Percentiles rank a stretch among this genome's conserved stretches.
Evolutionary conservation across 1,140 invertebrate genomes (phyloP).

Genomic region (Ptiloglossa arizonensis): DNA sequence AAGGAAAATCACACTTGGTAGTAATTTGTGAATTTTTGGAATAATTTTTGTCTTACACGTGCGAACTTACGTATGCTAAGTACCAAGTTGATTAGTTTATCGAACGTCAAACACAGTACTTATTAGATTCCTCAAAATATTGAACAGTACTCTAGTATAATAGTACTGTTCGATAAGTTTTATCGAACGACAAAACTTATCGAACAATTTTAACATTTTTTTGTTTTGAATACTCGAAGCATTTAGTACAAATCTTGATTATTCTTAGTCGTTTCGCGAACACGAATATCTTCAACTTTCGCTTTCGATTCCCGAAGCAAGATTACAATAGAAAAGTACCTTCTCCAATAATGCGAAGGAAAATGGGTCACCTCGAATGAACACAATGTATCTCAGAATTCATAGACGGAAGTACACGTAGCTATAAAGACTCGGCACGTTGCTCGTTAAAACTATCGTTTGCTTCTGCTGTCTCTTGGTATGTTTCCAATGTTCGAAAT

Average conservation of each 20-base stretch:
- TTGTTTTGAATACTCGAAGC: no score
- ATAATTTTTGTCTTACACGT: no score
- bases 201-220: no score
- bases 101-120: no score
- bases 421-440: background rate
- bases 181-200: no score
- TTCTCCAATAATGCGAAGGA: constrained; percentile 21
- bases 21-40: no score
- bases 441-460: constrained; percentile 13
- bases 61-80: no score
- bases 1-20: no score
- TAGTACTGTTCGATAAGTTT: no score
- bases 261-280: background rate
- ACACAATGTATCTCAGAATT: constrained; percentile 19
- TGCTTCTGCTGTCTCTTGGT: background rate
- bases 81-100: no score
- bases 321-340: constrained; percentile 34
- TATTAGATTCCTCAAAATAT: no score
- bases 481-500: background rate
- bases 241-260: background rate
- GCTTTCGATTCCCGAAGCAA: constrained; percentile 20
- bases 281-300: constrained; percentile 22
- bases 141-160: no score
- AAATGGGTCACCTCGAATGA: constrained; percentile 18
- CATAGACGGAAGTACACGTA: constrained; percentile 4